Conservation (phyloP, 2,797 vertebrate species). For the Spinus olivaceus region DNA sequence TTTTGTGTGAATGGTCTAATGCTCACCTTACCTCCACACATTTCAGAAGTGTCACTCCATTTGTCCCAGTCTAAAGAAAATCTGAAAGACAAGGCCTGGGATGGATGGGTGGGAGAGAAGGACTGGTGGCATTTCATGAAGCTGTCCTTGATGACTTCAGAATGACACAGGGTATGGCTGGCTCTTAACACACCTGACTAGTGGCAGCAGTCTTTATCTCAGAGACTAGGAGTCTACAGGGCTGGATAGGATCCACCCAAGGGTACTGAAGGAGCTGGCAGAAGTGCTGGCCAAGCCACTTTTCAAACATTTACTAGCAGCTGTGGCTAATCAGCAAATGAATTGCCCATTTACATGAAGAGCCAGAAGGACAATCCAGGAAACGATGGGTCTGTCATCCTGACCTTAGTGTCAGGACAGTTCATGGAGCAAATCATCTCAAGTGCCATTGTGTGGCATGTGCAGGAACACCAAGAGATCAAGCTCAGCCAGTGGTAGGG, state of each 20-base stretch:
- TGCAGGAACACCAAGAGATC: too few species aligned
- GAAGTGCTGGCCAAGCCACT: neutral
- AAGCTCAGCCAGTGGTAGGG: too few species aligned
- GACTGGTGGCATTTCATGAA: neutral
- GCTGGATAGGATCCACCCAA: neutral
- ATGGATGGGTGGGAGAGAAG: neutral
- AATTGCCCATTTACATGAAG: neutral
- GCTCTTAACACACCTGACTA: neutral
- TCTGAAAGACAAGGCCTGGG: neutral
- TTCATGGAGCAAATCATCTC: neutral
- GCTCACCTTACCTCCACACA: neutral
- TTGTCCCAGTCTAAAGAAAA: neutral
- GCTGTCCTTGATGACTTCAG: neutral
- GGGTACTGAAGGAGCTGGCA: neutral
- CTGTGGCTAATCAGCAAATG: neutral
- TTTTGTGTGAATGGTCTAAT: neutral
- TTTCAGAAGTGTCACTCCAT: neutral
- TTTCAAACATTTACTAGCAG: neutral
- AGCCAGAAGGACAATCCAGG: neutral
- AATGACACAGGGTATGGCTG: neutral
- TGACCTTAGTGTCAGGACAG: accelerated
- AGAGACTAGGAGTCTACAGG: neutral
- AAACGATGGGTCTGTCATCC: neutral
- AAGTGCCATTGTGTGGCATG: accelerated
- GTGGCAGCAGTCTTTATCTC: neutral